Evolutionary conservation across 2,797 vertebrate genomes (phyloP).

Genomic region (Rachycentron canadum): DNA sequence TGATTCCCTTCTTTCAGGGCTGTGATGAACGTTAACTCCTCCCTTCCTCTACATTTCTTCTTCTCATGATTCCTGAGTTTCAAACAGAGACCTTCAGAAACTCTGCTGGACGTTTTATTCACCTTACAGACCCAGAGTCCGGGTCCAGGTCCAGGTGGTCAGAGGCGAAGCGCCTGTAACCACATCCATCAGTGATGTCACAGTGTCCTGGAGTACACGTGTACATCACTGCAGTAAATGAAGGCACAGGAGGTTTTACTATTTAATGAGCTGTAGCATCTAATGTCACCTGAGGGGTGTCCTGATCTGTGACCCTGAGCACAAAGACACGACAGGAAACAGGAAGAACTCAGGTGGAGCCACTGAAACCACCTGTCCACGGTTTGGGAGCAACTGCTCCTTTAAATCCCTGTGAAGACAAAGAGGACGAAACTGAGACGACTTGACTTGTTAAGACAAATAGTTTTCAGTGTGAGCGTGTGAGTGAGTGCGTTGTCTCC

Average conservation of each 20-base stretch:
- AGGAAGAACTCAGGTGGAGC: neutral
- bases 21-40: no score
- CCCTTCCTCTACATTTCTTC: no score
- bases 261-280: no score
- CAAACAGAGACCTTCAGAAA: no score
- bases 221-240: neutral
- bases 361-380: neutral
- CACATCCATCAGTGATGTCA: no score
- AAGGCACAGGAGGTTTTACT: no score
- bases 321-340: neutral
- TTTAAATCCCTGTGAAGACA: neutral
- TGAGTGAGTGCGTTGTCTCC: neutral
- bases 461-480: neutral
- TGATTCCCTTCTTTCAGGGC: neutral
- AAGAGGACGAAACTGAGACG: neutral
- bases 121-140: no score
- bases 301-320: neutral
- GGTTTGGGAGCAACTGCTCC: neutral
- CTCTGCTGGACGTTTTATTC: no score
- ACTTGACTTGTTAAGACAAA: constrained; percentile 7
- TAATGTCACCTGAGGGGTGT: no score
- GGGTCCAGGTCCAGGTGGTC: no score
- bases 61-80: no score
- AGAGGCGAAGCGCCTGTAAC: neutral
- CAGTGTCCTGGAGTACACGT: neutral